Base-by-base conservation (phyloP, 2,797 vertebrate species). In the Taenioides sp. region DNA sequence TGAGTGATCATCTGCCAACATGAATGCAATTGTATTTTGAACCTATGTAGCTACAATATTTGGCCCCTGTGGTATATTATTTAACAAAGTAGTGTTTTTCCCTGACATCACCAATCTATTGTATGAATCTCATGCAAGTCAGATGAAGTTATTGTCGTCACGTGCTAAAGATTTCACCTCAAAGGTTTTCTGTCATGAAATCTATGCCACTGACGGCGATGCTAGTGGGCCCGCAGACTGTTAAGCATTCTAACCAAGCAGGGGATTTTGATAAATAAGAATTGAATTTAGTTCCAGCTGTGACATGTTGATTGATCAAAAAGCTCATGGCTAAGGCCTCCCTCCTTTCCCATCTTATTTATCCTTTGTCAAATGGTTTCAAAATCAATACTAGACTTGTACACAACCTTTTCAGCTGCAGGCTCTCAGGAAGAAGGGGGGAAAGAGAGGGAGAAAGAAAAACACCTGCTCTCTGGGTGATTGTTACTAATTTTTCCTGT, bases 271-370 rank as follows among this genome's bases (percentile, higher is more conserved):
- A 95, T 95, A 95, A 97, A 97, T 97, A 97, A 97, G 96, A 98
- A 99, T 98, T 95, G 95, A 96, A 96, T 98, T 98, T 96, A 86
- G 94, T 94, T 95, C 91, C 94, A 93, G 93, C 94, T 95, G 94
- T 97, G 96, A 97, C 96, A 98, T 93, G 94, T 95, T 98, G 97
- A 99, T 98, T 98, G 97, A 99, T 98, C 96, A 96, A 94, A 95
- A 96, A 95, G 95, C 94, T 96, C 91, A 93, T 97, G 96, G 97
- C 95, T 95, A 94, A 96, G 95, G 95, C 95, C 90, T 96, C 93
- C 94, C 92, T 94, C 91, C 92, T 95, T 93, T 94, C 91, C 91
- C 86, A 88, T 95, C 96, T 95, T 97, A 98, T 99, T 97, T 96
- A 97, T 97, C 96, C 96, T 92, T 94, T 94, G 94, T 91, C 86